Evolutionary conservation across 2,113 vertebrate genomes (phyloP).

Genomic region (Macroglossus sobrinus): DNA sequence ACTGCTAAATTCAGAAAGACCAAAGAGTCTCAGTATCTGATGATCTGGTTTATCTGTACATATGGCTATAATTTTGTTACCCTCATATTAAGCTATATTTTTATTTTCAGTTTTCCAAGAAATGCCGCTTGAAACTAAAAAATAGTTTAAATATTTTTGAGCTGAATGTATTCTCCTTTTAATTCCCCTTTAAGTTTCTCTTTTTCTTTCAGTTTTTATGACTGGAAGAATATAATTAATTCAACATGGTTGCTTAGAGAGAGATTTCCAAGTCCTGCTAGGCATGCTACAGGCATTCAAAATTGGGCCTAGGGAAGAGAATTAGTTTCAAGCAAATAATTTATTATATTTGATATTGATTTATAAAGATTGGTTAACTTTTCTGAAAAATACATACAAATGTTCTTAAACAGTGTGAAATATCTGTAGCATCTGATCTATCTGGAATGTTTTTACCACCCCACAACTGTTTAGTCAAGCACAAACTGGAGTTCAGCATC

Average conservation of each 20-base stretch:
- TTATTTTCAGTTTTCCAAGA: slow-evolving; percentile 31
- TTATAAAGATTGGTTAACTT: slow-evolving; percentile 29
- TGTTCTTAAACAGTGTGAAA: slow-evolving; percentile 25
- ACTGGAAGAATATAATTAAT: slow-evolving; percentile 60
- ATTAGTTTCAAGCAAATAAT: slow-evolving; percentile 32
- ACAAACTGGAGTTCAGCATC: neutral
- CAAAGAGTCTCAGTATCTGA: neutral
- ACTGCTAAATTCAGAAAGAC: neutral
- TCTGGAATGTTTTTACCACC: neutral
- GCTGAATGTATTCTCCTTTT: slow-evolving; percentile 30
- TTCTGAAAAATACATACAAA: slow-evolving; percentile 19
- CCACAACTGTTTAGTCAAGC: neutral
- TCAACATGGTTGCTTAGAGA: slow-evolving; percentile 49
- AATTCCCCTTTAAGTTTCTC: slow-evolving; percentile 37
- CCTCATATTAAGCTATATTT: neutral
- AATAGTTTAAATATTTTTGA: slow-evolving; percentile 10
- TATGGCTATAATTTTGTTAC: neutral
- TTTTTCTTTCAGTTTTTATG: slow-evolving; percentile 50
- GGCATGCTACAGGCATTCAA: slow-evolving; percentile 25
- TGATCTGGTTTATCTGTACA: neutral
- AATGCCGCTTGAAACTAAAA: slow-evolving; percentile 36
- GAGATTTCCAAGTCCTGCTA: slow-evolving; percentile 8
- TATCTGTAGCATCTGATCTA: slow-evolving; percentile 27
- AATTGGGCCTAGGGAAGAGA: neutral
- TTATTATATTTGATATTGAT: slow-evolving; percentile 53